Percentiles rank a stretch among this genome's conserved stretches.
phyloP scores from a whole-genome alignment of 30 jellyfish, hydroid and myxozoan species.

The Sanderia malayensis region DNA sequence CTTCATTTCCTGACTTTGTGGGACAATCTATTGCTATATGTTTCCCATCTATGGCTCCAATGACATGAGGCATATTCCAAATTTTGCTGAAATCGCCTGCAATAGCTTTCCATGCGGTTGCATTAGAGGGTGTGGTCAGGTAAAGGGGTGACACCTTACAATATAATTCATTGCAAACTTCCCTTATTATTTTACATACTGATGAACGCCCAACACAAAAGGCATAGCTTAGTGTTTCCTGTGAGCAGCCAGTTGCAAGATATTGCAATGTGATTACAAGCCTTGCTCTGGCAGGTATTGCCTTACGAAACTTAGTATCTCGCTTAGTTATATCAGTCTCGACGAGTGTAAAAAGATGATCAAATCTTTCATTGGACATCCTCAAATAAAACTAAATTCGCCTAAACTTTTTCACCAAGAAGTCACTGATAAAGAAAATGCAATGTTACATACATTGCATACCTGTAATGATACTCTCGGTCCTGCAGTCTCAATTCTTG shows the following conservation, averaged over 20 bases:
- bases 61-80: slow-evolving; percentile 68
- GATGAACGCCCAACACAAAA: slow-evolving; percentile 54
- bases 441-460: no score
- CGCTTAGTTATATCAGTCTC: no score
- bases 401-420: no score
- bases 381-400: no score
- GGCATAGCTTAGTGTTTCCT: slow-evolving; percentile 54
- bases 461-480: no score
- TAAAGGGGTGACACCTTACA: slow-evolving; percentile 29
- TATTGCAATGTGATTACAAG: slow-evolving; percentile 49
- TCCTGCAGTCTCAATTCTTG: no score
- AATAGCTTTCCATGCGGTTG: slow-evolving; percentile 41
- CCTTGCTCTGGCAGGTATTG: slow-evolving; percentile 42
- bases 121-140: slow-evolving; percentile 43
- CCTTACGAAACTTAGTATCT: no score
- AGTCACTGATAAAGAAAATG: no score
- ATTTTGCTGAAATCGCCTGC: slow-evolving; percentile 26
- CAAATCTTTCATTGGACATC: no score
- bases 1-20: slow-evolving; percentile 26
- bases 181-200: slow-evolving; percentile 39
- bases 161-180: slow-evolving; percentile 45
- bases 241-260: slow-evolving; percentile 61
- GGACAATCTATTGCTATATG: slow-evolving; percentile 72
- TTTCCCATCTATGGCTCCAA: slow-evolving; percentile 79
- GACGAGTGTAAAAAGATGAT: no score